Evolutionary conservation across 2,888 invertebrate genomes (phyloP), one percentile per base, ranked within the genome.

Genomic region (Hartigia nigra): DNA sequence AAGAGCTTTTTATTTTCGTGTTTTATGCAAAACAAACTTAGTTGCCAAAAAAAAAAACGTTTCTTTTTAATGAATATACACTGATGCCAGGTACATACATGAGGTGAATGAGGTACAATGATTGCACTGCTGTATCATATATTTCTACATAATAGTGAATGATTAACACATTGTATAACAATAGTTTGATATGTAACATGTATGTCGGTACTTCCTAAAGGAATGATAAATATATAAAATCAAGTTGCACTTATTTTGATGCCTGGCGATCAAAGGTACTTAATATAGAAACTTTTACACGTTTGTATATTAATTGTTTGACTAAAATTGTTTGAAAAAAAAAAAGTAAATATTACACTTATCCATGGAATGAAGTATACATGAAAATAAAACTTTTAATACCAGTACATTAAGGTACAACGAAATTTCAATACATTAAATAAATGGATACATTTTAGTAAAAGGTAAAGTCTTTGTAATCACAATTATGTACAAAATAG

Each of bases 131-230:
- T 82, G 79, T 74, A 79, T 74, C 79, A 78, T 79, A 75, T 80
- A 79, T 81, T 70, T 84, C 84, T 85, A 85, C 83, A 82, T 82
- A 83, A 55, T 34, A 79, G 79, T 83, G 82, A 83, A 85, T 78
- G 79, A 81, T 82, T 79, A 82, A 84, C 80, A 36, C 70, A 83
- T 69, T 39, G 72, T 79, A 81, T 81, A 79, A 79, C 79, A 36
- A 76, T 80, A 55, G 23, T 55, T 55, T 55, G 55, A 55, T 55
- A 55, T 55, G 23, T 55, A 55, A 55, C 23, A 55, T 55, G 55
- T 55, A 55, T 23, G 55, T 55, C 23, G 23, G 9, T 55, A 55
- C 23, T 9, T 55, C 55, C 23, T 55, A 23, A 55, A 23, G 55
- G 55, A 39, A 55, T 55, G 55, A 23, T 55, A 55, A 55, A 23